phyloP scores from a whole-genome alignment of 2,113 vertebrate genomes.

The Hemibagrus wyckioides region DNA sequence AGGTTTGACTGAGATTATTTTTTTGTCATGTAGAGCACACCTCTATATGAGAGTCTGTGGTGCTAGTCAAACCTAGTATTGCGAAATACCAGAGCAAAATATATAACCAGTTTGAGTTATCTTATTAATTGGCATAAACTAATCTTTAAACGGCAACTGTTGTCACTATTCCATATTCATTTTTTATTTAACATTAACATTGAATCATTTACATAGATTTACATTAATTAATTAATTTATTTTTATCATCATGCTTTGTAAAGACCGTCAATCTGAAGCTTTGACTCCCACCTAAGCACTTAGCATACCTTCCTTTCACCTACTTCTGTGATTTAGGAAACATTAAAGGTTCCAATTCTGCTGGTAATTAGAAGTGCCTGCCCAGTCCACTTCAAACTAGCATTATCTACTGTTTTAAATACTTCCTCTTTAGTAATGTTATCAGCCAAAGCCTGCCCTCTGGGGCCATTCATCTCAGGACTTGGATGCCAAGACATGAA shows the following conservation, averaged over 20 bases:
- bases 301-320: conserved; percentile 24
- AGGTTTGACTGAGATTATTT: background rate
- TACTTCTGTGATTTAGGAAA: conserved; percentile 2
- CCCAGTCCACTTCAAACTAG: conserved; percentile 57
- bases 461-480: conserved; percentile 67
- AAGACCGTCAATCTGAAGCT: background rate
- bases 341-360: conserved; percentile 39
- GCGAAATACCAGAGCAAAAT: background rate
- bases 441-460: conserved; percentile 68
- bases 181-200: no score
- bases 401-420: conserved; percentile 77
- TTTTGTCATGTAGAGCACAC: background rate
- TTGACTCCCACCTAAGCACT: background rate
- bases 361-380: conserved; percentile 42
- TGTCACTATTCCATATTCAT: background rate
- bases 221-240: no score
- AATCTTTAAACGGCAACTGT: background rate
- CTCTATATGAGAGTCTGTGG: background rate
- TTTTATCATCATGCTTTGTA: background rate
- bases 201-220: no score
- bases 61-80: background rate
- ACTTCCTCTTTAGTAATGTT: conserved; percentile 73
- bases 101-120: background rate
- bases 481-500: conserved; percentile 70
- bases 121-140: background rate